Evolutionary conservation across 2,113 vertebrate species (phyloP), one percentile per base, ranked within the genome.

Genomic region (Terrapene triunguis): DNA sequence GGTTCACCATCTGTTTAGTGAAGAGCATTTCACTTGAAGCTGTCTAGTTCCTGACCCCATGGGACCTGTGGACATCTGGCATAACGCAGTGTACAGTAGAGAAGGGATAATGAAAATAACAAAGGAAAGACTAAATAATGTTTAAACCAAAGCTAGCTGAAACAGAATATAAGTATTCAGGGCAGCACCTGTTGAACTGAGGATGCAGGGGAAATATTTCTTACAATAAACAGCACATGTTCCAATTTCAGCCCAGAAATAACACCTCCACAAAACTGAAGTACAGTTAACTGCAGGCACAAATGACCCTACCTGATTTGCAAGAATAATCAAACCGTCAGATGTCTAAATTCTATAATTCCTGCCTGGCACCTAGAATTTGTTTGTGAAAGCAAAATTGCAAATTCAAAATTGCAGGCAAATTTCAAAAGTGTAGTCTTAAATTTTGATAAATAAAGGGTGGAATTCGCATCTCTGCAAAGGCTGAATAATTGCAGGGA

Each of bases 91-190:
- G 86, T 79, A 92, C 14, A 84, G 62, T 32, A 87, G 24, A 92
- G 80, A 0, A 48, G 27, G 72, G 53, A 91, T 89, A 86, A 93
- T 10, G 0, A 10, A 87, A 3, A 87, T 17, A 85, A 65, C 76
- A 82, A 95, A 88, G 27, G 65, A 48, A 91, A 65, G 21, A 88
- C 84, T 94, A 78, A 53, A 1, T 47, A 27, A 93, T 6, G 38
- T 48, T 93, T 80, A 84, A 96, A 94, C 10, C 53, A 82, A 90
- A 93, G 47, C 22, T 89, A 44, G 42, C 17, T 50, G 86, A 94
- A 95, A 93, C 29, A 44, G 0, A 13, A 89, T 42, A 74, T 3
- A 78, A 87, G 38, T 65, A 90, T 79, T 91, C n/a, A 93, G 42
- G 88, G 29, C 24, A 96, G 79, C 27, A 88, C 21, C 5, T 27